Base-by-base conservation (phyloP, 1,140 invertebrate genomes). In the Hylaeus volcanicus region DNA sequence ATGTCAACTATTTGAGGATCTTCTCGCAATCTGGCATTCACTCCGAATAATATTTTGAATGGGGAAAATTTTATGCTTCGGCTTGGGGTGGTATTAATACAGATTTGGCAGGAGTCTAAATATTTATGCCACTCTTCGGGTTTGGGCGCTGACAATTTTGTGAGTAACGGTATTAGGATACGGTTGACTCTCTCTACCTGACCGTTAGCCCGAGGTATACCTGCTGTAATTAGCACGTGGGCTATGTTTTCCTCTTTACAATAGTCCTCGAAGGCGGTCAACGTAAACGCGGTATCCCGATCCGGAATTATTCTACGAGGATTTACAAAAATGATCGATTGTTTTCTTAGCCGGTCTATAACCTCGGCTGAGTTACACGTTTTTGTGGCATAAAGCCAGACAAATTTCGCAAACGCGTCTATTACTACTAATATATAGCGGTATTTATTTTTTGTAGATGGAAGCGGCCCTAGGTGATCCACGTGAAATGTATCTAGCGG, bases 381-480 rank as follows among this genome's bases (percentile, higher is more conserved):
- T n/a, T 68, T 68, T 9, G 39, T 63, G 5, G 61, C 26, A 39
- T 63, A 63, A 1, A 63, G 12, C 39, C 26, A 63, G 6, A 39
- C 61, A 39, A 63, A 63, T 63, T 63, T 63, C n/a, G 61, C 37
- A 39, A 63, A 63, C 5, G 9, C 37, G 37, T 63, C 61, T 39
- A 63, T 12, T 11, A 63, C 61, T 6, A 63, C 61, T 1, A 63
- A 9, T 63, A 63, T 63, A n/a, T 63, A 12, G 1, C 37, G n/a
- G 4, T 63, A 63, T 1, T 41, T 37, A 3, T 63, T 63, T 37
- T 12, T 37, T 12, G 61, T 63, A 3, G 89, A 83, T 4, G 55
- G 12, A 1, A 56, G 15, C 2, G 55, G 55, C 0, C 77, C 79
- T 85, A 82, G 84, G 87, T 75, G n/a, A 9, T 76, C 74, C 4